These are phyloP conservation scores for Carassius gibelio DNA, from an alignment of 2,113 vertebrate species.

Conservation along the genomic window DNA sequence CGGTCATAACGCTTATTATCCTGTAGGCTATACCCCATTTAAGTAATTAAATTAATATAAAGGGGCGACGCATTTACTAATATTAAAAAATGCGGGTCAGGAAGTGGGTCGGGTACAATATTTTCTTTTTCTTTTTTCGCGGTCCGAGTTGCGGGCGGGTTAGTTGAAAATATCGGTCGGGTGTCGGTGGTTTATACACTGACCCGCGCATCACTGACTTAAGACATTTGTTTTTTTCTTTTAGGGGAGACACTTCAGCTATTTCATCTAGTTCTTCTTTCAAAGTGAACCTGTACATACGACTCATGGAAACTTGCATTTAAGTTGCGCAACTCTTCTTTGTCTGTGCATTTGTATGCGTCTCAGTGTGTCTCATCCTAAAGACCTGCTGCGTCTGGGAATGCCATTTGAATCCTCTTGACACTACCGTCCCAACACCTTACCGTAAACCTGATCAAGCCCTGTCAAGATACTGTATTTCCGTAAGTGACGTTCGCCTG, in stretches of 20 bases:
- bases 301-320: background rate
- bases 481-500: background rate
- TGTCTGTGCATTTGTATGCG: background rate
- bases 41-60: too few species aligned
- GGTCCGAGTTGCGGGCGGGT: too few species aligned
- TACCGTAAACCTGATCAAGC: background rate
- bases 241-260: background rate
- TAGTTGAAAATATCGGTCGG: too few species aligned
- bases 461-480: background rate
- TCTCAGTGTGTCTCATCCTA: background rate
- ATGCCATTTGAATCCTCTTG: constrained; percentile 13
- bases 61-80: too few species aligned
- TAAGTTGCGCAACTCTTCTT: background rate
- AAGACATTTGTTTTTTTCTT: background rate
- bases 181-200: too few species aligned
- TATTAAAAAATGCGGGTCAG: too few species aligned
- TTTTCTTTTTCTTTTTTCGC: too few species aligned
- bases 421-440: background rate
- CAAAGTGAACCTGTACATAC: background rate
- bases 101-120: too few species aligned
- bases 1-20: too few species aligned
- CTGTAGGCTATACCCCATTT: too few species aligned
- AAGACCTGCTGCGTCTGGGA: background rate
- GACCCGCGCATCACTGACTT: too few species aligned
- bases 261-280: too few species aligned